Conservation (phyloP, 2,113 vertebrate species). For the Macquaria ambigua region DNA sequence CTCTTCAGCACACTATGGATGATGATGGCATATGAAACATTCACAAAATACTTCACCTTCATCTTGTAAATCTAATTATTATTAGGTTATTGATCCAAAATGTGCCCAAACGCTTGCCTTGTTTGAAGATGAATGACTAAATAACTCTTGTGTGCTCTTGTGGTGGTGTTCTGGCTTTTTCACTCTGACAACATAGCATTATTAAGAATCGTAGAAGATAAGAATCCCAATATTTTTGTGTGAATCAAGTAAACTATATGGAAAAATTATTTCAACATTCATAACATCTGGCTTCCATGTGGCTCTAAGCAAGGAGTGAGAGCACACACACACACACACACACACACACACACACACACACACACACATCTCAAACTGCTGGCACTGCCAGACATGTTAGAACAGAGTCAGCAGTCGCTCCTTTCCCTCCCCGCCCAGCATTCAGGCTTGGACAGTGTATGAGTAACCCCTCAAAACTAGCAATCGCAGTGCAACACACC, state of each 20-base stretch:
- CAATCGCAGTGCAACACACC: conserved; percentile 61
- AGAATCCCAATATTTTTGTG: neutral
- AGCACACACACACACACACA: conserved; percentile 15
- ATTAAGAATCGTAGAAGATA: neutral
- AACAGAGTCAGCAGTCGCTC: conserved; percentile 76
- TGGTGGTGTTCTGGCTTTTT: neutral
- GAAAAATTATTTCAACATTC: conserved; percentile 49
- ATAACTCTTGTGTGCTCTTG: neutral
- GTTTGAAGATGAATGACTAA: neutral
- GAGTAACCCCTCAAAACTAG: conserved; percentile 72
- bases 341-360: conserved; percentile 30
- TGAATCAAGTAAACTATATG: conserved; percentile 2
- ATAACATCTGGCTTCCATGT: conserved; percentile 75
- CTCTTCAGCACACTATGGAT: neutral
- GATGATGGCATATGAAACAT: neutral
- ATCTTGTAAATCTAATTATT: neutral
- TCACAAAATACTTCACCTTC: neutral
- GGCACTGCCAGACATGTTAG: conserved; percentile 73
- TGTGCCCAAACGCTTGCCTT: neutral
- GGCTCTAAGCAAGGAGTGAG: conserved; percentile 41
- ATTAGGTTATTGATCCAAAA: neutral
- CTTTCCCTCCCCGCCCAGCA: conserved; percentile 68
- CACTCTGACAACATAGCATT: neutral
- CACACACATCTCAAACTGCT: conserved; percentile 46
- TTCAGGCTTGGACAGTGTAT: conserved; percentile 65